Base-by-base conservation (phyloP, 2,113 vertebrate genomes). In the Psittacus erithacus region DNA sequence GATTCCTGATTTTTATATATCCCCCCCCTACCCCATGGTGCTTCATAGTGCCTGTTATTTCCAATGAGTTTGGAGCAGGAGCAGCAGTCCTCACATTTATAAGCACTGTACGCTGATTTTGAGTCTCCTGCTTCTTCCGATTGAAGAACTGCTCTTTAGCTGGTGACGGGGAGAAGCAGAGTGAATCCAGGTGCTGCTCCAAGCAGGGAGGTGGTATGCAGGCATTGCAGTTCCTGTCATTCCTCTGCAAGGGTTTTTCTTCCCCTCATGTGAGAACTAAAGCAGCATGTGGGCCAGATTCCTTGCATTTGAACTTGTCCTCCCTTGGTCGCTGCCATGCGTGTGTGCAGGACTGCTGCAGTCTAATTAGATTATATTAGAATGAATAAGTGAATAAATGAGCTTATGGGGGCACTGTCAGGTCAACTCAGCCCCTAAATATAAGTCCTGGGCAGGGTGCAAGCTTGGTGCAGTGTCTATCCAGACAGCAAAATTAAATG, bases 331-430 rank as follows among this genome's bases (percentile, higher is more conserved):
- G 1, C 68, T 9, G 23, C 70, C 13, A 1, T 68, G 74, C 60
- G 47, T 8, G 22, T 33, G 74, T 41, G n/a, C 24, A 5, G 65
- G 73, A 73, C 39, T 38, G 83, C 92, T 92, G 74, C 43, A 12
- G 43, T 80, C 81, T 97, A 94, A 96, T 97, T 94, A 93, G 95
- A 96, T 93, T 91, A 77, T 70, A 76, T 85, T 65, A 85, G 86
- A 89, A 94, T 87, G 88, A 95, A 47, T 90, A 95, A 96, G 93
- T 92, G 95, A 96, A 93, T 86, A 96, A 97, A 96, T 92, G 94
- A 96, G 94, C 88, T 97, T 96, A 94, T 8, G 6, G 69, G 88
- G 92, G 83, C 92, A 90, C 88, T 77, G 71, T 25, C 6, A 18
- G 88, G 94, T 96, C 85, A 90, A 9, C 55, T 47, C 15, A 44